Evolutionary conservation across 2,888 invertebrate species (phyloP).

Genomic region (Dryobotodes eremita): DNA sequence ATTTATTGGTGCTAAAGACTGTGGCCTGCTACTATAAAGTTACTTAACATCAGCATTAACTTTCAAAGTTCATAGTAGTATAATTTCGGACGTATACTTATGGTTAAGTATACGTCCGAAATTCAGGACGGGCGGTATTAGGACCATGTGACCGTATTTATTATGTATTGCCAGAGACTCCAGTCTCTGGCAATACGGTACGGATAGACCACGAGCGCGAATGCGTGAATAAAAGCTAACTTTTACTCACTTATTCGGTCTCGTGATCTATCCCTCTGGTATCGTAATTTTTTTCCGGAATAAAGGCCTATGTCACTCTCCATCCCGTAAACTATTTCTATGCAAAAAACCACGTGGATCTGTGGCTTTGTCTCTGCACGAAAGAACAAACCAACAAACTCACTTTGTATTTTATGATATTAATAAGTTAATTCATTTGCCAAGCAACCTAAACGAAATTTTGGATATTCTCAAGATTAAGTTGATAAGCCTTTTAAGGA

Average conservation of each 20-base stretch:
- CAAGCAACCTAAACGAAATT: background rate
- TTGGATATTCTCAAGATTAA: background rate
- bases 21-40: too few species aligned
- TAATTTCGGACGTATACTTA: too few species aligned
- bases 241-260: too few species aligned
- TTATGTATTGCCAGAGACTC: background rate
- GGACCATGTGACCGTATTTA: background rate
- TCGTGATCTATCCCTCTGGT: background rate
- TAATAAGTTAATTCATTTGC: background rate
- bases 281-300: background rate
- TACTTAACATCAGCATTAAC: background rate
- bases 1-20: too few species aligned
- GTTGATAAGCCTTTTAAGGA: background rate
- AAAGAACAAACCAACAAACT: background rate
- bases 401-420: background rate
- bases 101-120: background rate
- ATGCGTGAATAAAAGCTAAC: too few species aligned
- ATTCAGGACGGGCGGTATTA: background rate
- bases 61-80: background rate
- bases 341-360: background rate
- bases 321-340: background rate
- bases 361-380: accelerated
- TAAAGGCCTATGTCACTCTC: background rate
- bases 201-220: too few species aligned
- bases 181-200: too few species aligned